Evolutionary conservation across 30 jellyfish, hydroid and myxozoan species (phyloP).

Genomic region (Aurelia aurita): DNA sequence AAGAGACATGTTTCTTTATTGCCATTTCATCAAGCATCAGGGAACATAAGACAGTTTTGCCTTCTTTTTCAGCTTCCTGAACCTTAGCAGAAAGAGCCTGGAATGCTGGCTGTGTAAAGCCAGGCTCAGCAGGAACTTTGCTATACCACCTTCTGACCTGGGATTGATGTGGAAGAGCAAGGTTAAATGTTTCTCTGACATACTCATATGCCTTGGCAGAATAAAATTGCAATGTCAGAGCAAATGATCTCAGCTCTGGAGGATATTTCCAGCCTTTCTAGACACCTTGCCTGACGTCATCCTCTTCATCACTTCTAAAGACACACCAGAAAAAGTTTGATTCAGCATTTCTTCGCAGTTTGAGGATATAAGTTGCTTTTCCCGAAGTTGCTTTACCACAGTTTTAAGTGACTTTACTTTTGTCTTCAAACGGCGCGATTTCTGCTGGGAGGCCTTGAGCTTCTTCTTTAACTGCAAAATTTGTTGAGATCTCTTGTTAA

Average conservation of each 20-base stretch:
- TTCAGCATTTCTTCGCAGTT: slow-evolving; percentile 58
- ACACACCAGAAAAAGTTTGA: slow-evolving; percentile 66
- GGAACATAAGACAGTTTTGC: not conserved
- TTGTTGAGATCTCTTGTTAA: slow-evolving; percentile 21
- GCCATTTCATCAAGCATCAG: slow-evolving; percentile 56
- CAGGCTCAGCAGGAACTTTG: slow-evolving; percentile 68
- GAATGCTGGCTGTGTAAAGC: slow-evolving; percentile 67
- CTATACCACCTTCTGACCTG: slow-evolving; percentile 59
- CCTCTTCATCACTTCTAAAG: slow-evolving; percentile 49
- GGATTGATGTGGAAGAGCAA: slow-evolving; percentile 51
- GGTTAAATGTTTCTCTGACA: slow-evolving; percentile 36
- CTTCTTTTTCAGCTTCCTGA: slow-evolving; percentile 2
- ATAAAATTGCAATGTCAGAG: slow-evolving; percentile 57
- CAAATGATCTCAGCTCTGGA: slow-evolving; percentile 17
- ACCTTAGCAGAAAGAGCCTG: slow-evolving; percentile 26
- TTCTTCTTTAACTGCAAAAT: slow-evolving; percentile 7
- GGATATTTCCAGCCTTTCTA: slow-evolving; percentile 50
- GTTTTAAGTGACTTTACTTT: slow-evolving; percentile 46
- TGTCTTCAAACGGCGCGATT: slow-evolving; percentile 29
- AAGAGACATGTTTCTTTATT: slow-evolving; percentile 44
- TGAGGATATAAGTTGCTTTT: slow-evolving; percentile 52
- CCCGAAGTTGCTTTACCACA: slow-evolving; percentile 25
- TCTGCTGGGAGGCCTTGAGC: slow-evolving; percentile 39
- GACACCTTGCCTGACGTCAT: slow-evolving; percentile 30
- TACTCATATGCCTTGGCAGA: slow-evolving; percentile 65